Percentiles rank a stretch among this genome's conserved stretches.
Evolutionary conservation across 2,888 invertebrate genomes (phyloP).

Genomic region (Drosophila atripex): DNA sequence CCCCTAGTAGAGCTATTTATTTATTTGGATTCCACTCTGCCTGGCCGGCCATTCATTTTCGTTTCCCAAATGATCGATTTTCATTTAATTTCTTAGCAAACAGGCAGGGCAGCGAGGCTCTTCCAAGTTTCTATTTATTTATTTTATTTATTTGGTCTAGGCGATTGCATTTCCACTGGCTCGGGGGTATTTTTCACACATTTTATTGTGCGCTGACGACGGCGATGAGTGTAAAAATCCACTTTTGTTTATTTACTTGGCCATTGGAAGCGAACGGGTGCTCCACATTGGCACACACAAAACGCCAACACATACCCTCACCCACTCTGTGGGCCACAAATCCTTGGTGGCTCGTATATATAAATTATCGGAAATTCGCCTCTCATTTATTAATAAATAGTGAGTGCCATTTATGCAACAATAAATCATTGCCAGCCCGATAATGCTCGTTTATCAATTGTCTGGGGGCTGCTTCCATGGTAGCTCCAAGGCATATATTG

Average conservation of each 20-base stretch:
- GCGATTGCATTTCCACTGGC: constrained; percentile 62
- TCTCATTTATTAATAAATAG: constrained; percentile 53
- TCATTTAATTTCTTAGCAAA: constrained; percentile 62
- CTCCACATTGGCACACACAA: constrained; percentile 57
- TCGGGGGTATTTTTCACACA: constrained; percentile 70
- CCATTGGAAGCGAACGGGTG: constrained; percentile 64
- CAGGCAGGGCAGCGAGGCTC: constrained; percentile 23
- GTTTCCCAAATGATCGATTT: constrained; percentile 66
- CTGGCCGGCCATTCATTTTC: constrained; percentile 20
- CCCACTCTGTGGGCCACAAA: constrained; percentile 27
- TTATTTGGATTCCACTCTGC: constrained; percentile 36
- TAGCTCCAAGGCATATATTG: not conserved
- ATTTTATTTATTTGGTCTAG: constrained; percentile 66
- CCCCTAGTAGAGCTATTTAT: constrained; percentile 25
- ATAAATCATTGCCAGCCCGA: constrained; percentile 66
- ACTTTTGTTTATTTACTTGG: constrained; percentile 75
- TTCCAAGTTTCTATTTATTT: constrained; percentile 34
- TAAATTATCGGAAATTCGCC: constrained; percentile 61
- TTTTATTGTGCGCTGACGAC: constrained; percentile 66
- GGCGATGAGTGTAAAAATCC: constrained; percentile 70
- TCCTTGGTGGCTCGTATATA: constrained; percentile 64
- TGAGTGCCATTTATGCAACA: constrained; percentile 59
- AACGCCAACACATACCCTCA: constrained; percentile 1
- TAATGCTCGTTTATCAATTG: constrained; percentile 69
- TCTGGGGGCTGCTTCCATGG: constrained; percentile 14